These are phyloP conservation scores for Halictus ligatus DNA, from an alignment of 2,888 invertebrate genomes.

Conservation along the genomic window DNA sequence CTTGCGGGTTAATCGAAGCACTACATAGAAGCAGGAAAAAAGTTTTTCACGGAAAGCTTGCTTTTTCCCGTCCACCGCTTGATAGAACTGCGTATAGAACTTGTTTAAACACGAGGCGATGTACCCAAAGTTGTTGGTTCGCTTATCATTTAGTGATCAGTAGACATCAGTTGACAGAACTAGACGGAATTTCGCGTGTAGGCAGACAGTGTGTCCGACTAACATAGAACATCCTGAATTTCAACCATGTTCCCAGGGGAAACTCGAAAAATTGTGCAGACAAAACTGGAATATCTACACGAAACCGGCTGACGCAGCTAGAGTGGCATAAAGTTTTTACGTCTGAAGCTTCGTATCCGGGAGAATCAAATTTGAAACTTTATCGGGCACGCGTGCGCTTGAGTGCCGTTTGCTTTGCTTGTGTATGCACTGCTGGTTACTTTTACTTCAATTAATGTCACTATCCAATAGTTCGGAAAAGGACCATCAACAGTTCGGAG, in stretches of 20 bases:
- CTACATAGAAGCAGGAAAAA: background rate
- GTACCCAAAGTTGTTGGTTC: background rate
- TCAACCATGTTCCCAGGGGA: background rate
- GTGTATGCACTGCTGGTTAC: background rate
- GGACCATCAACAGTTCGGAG: no score
- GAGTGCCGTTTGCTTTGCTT: background rate
- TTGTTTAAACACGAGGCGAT: background rate
- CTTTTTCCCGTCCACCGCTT: no score
- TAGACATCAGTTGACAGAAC: background rate
- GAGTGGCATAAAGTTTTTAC: constrained; percentile 4
- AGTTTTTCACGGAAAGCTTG: background rate
- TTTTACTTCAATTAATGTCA: background rate
- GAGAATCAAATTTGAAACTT: constrained; percentile 5
- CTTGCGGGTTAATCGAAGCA: background rate
- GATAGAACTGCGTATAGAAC: background rate
- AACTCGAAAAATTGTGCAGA: constrained; percentile 4
- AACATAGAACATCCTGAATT: background rate
- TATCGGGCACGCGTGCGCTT: background rate
- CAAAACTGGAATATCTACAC: background rate
- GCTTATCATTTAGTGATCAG: background rate
- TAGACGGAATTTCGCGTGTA: background rate
- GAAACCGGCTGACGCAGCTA: constrained; percentile 8
- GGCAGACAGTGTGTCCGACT: background rate
- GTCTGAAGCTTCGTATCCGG: background rate
- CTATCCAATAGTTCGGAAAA: background rate